Evolutionary conservation across 2,888 invertebrate species (phyloP).

Genomic region (Teleiodes luculella): DNA sequence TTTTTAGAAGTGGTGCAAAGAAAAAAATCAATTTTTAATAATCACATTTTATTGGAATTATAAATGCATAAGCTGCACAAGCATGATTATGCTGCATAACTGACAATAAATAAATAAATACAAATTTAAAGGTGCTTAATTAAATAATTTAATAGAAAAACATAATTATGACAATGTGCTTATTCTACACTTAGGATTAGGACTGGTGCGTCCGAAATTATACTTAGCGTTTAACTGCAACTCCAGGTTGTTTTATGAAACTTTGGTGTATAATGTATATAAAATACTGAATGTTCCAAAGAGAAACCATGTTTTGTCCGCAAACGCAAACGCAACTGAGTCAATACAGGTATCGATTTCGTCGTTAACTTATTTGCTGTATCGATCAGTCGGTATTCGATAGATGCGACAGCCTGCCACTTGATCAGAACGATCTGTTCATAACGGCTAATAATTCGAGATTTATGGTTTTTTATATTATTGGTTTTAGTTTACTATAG

Average conservation of each 20-base stretch:
- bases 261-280: conserved; percentile 5
- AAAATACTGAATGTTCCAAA: neutral
- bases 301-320: neutral
- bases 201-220: conserved; percentile 71
- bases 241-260: conserved; percentile 23
- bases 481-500: no score
- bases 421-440: no score
- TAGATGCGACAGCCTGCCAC: no score
- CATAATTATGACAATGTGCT: conserved; percentile 57
- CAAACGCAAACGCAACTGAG: neutral
- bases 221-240: conserved; percentile 42
- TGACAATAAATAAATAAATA: conserved; percentile 74
- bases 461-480: no score
- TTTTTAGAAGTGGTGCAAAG: neutral
- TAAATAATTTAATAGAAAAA: conserved; percentile 58
- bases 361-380: neutral
- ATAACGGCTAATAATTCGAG: no score
- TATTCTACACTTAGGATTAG: conserved; percentile 60
- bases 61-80: conserved; percentile 72
- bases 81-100: conserved; percentile 59
- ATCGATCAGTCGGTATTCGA: neutral
- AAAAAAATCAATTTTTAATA: conserved; percentile 49
- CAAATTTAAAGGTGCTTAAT: conserved; percentile 61
- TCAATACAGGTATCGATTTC: no score
- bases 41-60: conserved; percentile 76